Conservation (phyloP, 1,140 invertebrate species). For the Sminthurides bifidus region DNA sequence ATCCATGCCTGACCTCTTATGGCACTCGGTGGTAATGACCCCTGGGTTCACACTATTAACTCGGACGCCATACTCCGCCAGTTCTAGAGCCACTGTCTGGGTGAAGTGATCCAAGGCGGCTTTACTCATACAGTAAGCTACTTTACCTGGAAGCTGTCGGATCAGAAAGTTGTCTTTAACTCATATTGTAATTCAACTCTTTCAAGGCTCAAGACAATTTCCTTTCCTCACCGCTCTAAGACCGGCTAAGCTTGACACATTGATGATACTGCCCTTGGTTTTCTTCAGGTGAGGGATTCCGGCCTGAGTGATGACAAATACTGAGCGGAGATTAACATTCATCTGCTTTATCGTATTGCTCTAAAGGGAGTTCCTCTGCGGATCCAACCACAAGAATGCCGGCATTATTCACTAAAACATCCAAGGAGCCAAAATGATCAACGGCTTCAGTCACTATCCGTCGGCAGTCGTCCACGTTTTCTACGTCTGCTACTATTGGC, state of each 20-base stretch:
- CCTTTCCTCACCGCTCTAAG: constrained; percentile 37
- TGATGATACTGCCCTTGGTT: constrained; percentile 44
- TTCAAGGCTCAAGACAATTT: not conserved
- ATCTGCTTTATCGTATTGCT: constrained; percentile 45
- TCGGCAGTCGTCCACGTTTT: constrained; percentile 36
- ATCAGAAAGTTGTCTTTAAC: not conserved
- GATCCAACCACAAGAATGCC: constrained; percentile 43
- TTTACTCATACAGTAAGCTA: constrained; percentile 40
- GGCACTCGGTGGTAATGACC: constrained; percentile 49
- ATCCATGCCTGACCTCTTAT: constrained; percentile 48
- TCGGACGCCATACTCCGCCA: constrained; percentile 43
- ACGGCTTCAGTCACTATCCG: constrained; percentile 33
- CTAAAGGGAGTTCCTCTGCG: constrained; percentile 43
- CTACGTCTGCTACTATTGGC: constrained; percentile 35
- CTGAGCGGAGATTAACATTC: constrained; percentile 41
- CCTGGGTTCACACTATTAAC: constrained; percentile 55
- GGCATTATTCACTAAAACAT: constrained; percentile 42
- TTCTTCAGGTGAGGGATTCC: constrained; percentile 43
- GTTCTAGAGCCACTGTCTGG: constrained; percentile 46
- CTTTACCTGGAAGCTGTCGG: constrained; percentile 23
- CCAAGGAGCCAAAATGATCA: constrained; percentile 32
- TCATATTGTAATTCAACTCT: no score
- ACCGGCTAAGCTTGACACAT: constrained; percentile 50
- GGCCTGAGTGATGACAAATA: constrained; percentile 34
- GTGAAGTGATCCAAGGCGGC: constrained; percentile 56